Evolutionary conservation across 2,113 vertebrate genomes (phyloP).

Genomic region (Saccopteryx bilineata): DNA sequence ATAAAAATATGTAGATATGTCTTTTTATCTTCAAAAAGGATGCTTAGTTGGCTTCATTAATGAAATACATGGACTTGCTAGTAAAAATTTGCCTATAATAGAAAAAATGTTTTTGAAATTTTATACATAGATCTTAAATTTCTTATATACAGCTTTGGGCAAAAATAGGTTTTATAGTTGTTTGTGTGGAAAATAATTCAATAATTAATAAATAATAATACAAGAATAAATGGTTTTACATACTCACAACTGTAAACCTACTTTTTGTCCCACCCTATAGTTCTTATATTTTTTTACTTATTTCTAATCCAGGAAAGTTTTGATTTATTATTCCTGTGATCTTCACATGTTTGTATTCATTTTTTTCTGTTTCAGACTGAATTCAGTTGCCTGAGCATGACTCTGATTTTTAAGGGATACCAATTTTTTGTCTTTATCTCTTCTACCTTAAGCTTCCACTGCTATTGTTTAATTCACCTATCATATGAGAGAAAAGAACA

Average conservation of each 20-base stretch:
- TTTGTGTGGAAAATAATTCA: not conserved
- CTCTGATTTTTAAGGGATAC: conserved; percentile 16
- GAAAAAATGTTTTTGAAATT: conserved; percentile 49
- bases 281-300: conserved; percentile 20
- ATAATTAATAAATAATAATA: not conserved
- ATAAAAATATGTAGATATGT: conserved; percentile 50
- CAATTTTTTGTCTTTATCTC: not conserved
- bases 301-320: conserved; percentile 1
- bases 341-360: not conserved
- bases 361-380: conserved; percentile 6
- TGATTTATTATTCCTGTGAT: conserved; percentile 26
- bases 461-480: conserved; percentile 8
- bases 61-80: conserved; percentile 24
- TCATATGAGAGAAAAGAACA: conserved; percentile 35
- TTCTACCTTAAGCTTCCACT: conserved; percentile 13
- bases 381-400: not conserved
- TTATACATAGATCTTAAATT: conserved; percentile 12
- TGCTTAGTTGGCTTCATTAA: conserved; percentile 27
- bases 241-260: not conserved
- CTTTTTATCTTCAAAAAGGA: conserved; percentile 40
- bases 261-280: not conserved
- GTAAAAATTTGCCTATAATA: conserved; percentile 45
- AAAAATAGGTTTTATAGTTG: not conserved
- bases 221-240: not conserved
- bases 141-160: not conserved